Evolutionary conservation across 2,888 invertebrate genomes (phyloP).

Genomic region (Odontomyia ornata): DNA sequence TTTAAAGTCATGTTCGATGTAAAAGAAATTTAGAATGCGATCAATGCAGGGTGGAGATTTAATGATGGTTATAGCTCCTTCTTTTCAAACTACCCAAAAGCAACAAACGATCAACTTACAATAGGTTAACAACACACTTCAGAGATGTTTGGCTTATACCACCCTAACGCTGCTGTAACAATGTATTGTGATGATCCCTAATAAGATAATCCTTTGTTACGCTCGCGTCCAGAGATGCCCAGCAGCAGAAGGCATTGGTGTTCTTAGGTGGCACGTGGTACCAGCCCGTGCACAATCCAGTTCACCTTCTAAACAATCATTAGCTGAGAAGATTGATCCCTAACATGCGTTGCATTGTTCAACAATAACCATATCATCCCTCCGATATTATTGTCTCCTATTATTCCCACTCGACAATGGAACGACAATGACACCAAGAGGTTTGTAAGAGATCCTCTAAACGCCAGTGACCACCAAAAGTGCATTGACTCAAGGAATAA

Average conservation of each 20-base stretch:
- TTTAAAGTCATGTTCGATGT: too few relatives aligned
- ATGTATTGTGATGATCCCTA: background rate
- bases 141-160: too few relatives aligned
- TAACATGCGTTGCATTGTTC: background rate
- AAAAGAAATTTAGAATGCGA: too few relatives aligned
- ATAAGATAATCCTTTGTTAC: background rate
- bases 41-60: too few relatives aligned
- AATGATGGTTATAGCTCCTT: too few relatives aligned
- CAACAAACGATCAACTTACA: too few relatives aligned
- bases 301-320: background rate
- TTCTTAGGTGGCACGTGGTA: background rate
- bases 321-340: background rate
- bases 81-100: too few relatives aligned
- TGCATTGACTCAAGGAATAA: constrained; percentile 12
- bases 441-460: background rate
- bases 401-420: background rate
- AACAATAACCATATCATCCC: too few relatives aligned
- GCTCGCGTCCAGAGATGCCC: too few relatives aligned
- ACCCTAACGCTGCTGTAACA: too few relatives aligned
- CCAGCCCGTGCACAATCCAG: background rate
- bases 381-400: too few relatives aligned
- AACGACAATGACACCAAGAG: background rate
- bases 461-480: constrained; percentile 5
- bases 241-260: background rate
- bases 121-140: too few relatives aligned